Evolutionary conservation across 2,797 vertebrate genomes (phyloP).

Genomic region (Sitta carolinensis): DNA sequence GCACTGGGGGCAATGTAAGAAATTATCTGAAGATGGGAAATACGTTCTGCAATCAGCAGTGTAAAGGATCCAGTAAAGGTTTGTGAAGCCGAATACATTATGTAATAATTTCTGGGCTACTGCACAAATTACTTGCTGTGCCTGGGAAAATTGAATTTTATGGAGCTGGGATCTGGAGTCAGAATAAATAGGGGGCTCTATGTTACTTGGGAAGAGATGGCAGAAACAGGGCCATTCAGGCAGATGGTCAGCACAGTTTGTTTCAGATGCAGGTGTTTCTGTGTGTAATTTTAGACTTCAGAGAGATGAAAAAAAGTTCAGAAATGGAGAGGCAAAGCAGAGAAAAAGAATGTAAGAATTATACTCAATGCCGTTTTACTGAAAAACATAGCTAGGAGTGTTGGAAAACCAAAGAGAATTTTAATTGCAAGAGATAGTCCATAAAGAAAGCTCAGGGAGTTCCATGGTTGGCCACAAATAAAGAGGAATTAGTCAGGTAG

Average conservation of each 20-base stretch:
- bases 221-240: neutral
- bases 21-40: accelerated
- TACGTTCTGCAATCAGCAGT: neutral
- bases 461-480: neutral
- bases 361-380: neutral
- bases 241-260: neutral
- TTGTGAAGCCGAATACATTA: neutral
- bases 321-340: neutral
- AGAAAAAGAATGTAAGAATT: neutral
- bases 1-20: accelerated
- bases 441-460: neutral
- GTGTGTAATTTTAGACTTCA: neutral
- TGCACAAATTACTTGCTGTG: neutral
- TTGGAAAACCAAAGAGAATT: neutral
- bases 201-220: neutral
- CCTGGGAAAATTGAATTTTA: neutral
- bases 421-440: neutral
- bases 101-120: neutral
- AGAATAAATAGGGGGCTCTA: neutral
- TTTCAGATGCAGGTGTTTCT: neutral
- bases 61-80: neutral
- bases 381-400: neutral
- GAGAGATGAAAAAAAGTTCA: neutral
- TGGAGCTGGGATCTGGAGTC: neutral
- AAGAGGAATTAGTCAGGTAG: neutral